These are phyloP conservation scores for Propithecus coquereli DNA, from an alignment of 2,113 vertebrate genomes.

Conservation along the genomic window DNA sequence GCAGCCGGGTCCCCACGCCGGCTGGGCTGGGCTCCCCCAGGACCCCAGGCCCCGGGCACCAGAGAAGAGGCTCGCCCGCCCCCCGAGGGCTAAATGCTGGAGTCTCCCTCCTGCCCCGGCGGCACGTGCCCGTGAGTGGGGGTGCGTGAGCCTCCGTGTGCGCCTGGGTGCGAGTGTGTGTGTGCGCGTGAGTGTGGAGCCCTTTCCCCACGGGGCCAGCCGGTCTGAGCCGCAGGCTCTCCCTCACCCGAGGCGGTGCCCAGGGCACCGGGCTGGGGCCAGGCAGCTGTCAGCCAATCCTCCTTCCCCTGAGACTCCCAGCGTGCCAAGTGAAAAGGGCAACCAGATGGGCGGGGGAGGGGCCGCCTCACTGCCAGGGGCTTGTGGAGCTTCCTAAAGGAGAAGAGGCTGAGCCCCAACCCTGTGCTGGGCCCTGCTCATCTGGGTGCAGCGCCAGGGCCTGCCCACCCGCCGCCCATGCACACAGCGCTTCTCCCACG, in stretches of 20 bases:
- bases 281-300: not conserved
- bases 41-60: not conserved
- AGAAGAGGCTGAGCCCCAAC: not conserved
- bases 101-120: slow-evolving; percentile 39
- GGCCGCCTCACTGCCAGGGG: not conserved
- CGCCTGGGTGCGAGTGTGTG: not conserved
- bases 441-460: no score
- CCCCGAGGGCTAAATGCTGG: slow-evolving; percentile 53
- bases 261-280: not conserved
- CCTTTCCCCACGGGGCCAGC: not conserved
- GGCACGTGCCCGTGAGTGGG: not conserved
- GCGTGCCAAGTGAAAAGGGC: not conserved
- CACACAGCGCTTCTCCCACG: not conserved
- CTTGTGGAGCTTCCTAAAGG: not conserved
- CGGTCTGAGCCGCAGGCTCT: not conserved
- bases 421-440: not conserved
- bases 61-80: slow-evolving; percentile 62
- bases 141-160: not conserved
- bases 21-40: not conserved
- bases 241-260: not conserved
- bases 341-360: not conserved
- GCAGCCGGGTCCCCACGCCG: not conserved
- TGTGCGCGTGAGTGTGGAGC: not conserved
- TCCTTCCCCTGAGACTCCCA: not conserved
- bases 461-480: not conserved